Conservation (phyloP, 2,888 invertebrate genomes). For the Spodoptera littoralis region DNA sequence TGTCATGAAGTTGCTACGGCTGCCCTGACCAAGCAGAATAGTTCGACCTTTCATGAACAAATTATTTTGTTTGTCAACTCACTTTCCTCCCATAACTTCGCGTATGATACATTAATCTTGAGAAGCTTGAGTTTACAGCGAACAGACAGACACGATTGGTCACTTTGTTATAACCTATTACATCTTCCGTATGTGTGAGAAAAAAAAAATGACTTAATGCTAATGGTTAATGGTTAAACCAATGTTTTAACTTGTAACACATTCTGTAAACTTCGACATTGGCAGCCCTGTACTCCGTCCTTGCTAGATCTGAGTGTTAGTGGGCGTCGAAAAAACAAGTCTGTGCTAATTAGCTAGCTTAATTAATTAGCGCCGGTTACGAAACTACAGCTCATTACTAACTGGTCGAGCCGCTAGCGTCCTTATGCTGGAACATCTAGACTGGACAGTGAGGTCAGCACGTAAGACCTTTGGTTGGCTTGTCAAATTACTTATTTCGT, state of each 20-base stretch:
- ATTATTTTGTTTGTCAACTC: too few relatives aligned
- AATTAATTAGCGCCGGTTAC: constrained; percentile 48
- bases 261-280: neutral
- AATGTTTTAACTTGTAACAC: neutral
- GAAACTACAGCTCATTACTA: constrained; percentile 30
- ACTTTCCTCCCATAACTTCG: too few relatives aligned
- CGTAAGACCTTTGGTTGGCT: constrained; percentile 14
- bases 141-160: too few relatives aligned
- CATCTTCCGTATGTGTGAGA: too few relatives aligned
- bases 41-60: too few relatives aligned
- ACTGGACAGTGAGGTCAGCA: constrained; percentile 41
- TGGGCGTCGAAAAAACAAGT: constrained; percentile 38
- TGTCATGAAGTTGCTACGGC: too few relatives aligned
- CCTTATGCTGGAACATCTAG: constrained; percentile 40
- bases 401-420: constrained; percentile 11
- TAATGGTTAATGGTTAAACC: too few relatives aligned
- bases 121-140: too few relatives aligned
- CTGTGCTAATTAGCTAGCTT: constrained; percentile 34
- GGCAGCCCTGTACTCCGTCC: constrained; percentile 22
- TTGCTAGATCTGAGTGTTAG: constrained; percentile 19
- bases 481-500: neutral
- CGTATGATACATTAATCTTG: too few relatives aligned
- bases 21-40: too few relatives aligned
- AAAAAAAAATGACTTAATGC: too few relatives aligned
- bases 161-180: too few relatives aligned